Percentiles rank a stretch among this genome's conserved stretches.
phyloP scores from a whole-genome alignment of 2,113 vertebrate genomes.

The Porphyrio hochstetteri region DNA sequence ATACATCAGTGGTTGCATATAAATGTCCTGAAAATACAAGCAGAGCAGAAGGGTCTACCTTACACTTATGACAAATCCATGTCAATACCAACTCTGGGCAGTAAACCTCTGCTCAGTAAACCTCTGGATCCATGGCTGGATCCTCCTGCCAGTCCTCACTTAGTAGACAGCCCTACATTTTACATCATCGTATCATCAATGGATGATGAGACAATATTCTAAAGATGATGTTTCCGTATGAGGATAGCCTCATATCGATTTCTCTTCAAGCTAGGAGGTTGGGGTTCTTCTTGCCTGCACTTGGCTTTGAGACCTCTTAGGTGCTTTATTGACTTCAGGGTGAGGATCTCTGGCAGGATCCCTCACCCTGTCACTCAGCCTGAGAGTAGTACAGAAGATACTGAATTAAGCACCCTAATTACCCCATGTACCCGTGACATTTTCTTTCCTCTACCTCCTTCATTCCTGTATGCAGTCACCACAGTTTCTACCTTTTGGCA shows the following conservation, averaged over 20 bases:
- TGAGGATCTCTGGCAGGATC: not conserved
- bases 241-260: not conserved
- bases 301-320: not conserved
- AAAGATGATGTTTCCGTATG: not conserved
- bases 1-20: not conserved
- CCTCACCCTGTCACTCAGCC: not conserved
- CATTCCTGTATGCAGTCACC: not conserved
- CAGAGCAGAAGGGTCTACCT: not conserved
- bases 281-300: not conserved
- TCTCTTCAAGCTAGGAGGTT: not conserved
- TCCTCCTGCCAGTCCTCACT: not conserved
- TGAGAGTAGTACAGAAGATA: not conserved
- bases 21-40: not conserved
- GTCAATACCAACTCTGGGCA: not conserved
- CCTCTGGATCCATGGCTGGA: not conserved
- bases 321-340: not conserved
- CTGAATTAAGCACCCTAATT: not conserved
- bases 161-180: not conserved
- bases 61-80: not conserved
- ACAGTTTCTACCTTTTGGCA: not conserved
- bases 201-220: not conserved
- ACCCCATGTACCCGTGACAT: accelerated
- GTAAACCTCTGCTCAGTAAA: not conserved
- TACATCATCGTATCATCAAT: not conserved
- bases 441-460: not conserved